These are phyloP conservation scores for Ammospiza caudacuta DNA, from an alignment of 2,113 vertebrate species.

Conservation along the genomic window DNA sequence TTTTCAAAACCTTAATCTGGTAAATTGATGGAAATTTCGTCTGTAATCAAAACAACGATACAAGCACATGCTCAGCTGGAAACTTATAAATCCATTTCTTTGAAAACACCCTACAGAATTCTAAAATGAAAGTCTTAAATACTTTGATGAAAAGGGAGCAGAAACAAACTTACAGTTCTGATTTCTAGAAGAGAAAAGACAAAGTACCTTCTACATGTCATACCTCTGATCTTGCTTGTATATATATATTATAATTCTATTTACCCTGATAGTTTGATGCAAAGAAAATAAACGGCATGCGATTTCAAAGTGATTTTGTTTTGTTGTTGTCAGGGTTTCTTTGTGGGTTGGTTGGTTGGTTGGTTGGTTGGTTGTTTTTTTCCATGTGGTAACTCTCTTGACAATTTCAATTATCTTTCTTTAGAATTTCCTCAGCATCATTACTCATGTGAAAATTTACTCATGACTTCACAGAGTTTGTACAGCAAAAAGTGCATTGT, in stretches of 20 bases:
- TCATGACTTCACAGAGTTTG: background rate
- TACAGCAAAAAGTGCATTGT: background rate
- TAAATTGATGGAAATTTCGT: background rate
- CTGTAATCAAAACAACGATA: background rate
- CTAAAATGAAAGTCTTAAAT: background rate
- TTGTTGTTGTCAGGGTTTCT: background rate
- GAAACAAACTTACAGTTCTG: background rate
- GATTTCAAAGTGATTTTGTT: background rate
- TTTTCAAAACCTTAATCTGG: background rate
- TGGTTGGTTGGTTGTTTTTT: background rate
- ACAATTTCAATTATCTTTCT: background rate
- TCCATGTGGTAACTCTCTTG: no score
- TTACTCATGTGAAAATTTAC: background rate
- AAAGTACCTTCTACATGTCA: background rate
- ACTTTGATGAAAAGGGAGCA: background rate
- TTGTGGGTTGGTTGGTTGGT: background rate
- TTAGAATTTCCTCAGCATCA: background rate
- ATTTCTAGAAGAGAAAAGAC: background rate
- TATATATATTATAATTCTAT: background rate
- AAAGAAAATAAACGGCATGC: fast-evolving
- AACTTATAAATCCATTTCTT: background rate
- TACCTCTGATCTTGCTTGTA: background rate
- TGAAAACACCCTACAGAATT: background rate
- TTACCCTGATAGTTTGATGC: fast-evolving
- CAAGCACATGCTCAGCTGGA: background rate